These are phyloP conservation scores for Thymelicus acteon DNA, from an alignment of 2,888 invertebrate genomes.

Conservation along the genomic window DNA sequence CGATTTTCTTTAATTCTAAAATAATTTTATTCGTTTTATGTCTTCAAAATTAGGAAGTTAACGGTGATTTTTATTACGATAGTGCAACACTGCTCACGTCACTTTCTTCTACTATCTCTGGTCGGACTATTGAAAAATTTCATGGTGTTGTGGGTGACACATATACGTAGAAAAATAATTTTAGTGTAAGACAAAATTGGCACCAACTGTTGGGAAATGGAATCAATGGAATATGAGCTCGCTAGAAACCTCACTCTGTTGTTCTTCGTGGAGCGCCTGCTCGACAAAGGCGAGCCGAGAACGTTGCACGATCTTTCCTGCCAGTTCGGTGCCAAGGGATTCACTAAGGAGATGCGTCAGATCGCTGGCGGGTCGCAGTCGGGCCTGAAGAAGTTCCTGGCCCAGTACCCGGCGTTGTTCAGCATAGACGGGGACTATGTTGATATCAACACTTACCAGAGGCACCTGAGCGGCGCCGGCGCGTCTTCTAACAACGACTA, in stretches of 20 bases:
- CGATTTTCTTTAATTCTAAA: too few relatives aligned
- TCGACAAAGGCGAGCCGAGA: constrained; percentile 98
- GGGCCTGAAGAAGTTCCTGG: constrained; percentile 97
- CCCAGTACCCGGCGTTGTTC: constrained; percentile 98
- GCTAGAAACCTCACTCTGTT: constrained; percentile 97
- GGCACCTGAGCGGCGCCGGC: constrained; percentile 84
- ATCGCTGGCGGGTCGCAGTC: constrained; percentile 98
- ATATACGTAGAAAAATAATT: constrained; percentile 78
- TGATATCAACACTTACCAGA: constrained; percentile 92
- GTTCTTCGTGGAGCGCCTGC: constrained; percentile 98
- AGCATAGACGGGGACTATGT: constrained; percentile 97
- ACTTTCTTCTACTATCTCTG: constrained; percentile 70
- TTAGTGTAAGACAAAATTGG: constrained; percentile 82
- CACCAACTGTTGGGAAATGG: constrained; percentile 89
- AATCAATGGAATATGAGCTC: constrained; percentile 97
- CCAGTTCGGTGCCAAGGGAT: constrained; percentile 99
- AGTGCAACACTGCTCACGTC: constrained; percentile 55
- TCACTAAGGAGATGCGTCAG: constrained; percentile 99
- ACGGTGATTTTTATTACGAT: constrained; percentile 32
- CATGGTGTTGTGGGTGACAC: constrained; percentile 85
- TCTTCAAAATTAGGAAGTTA: neutral
- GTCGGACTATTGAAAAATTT: constrained; percentile 73
- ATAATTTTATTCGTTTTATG: neutral
- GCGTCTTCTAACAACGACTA: constrained; percentile 91
- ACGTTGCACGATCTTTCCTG: constrained; percentile 99